Evolutionary conservation across 1,140 invertebrate genomes (phyloP), one percentile per base, ranked within the genome.

Genomic region (Drosophila sulfurigaster): DNA sequence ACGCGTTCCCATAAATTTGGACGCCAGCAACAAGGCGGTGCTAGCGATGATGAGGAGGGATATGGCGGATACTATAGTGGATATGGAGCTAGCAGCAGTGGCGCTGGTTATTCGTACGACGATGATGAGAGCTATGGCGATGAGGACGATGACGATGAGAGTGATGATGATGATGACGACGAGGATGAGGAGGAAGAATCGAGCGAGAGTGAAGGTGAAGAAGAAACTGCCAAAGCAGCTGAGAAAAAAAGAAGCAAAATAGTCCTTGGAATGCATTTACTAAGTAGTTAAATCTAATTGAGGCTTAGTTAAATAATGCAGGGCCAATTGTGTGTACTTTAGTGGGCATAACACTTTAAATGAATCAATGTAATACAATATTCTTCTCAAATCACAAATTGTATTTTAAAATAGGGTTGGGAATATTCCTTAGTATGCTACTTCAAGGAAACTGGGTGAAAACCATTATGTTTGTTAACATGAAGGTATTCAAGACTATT

Each of bases 1-100:
- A 98, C 96, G 66, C 95, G 96, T 62, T 95, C 94, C 69, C 96
- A 97, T 85, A 97, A 97, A 85, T 97, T 96, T 94, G 97, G 97
- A 3, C 94, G 97, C 43, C 96, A 97, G 93, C 95, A 94, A 82
- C 94, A 95, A 82, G 94, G 93, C n/a, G 90, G 83, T 16, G 92
- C 93, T 68, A 94, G 94, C 54, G 94, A 95, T 75, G 95, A 95
- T 77, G 94, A 95, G 79, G 94, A 94, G 80, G 78, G 69, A 0
- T 94, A 94, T 80, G 94, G 92, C 52, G 93, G 92, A 15, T 92
- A 93, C 69, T 92, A 80, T 71, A 73, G 91, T 8, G 79, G 87
- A 7, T 93, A 93, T 43, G 93, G 93, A 46, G 93, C 85, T 43
- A 92, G 93, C 46, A 92, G 93, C 64, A 92, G 90, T 52, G 93